These are phyloP conservation scores for Phrynocephalus vlangalii DNA, from an alignment of 2,797 vertebrate genomes.

Conservation along the genomic window DNA sequence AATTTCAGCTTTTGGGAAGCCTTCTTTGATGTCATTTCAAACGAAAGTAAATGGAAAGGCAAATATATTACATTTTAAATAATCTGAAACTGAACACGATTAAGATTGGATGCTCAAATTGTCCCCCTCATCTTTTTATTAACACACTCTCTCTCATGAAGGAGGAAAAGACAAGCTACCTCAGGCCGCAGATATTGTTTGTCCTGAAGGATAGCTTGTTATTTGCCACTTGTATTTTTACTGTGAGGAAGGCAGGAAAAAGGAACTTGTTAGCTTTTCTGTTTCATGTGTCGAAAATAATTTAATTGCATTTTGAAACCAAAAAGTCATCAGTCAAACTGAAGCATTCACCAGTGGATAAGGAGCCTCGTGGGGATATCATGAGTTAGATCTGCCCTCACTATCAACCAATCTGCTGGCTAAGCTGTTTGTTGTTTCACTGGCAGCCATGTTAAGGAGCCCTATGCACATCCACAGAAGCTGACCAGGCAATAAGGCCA, in stretches of 20 bases:
- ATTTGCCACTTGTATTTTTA: background rate
- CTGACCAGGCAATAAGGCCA: background rate
- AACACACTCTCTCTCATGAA: background rate
- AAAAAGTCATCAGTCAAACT: background rate
- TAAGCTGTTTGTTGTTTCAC: no score
- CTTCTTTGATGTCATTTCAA: slow-evolving; percentile 8
- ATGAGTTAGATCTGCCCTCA: no score
- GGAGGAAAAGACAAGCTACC: background rate
- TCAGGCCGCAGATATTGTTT: background rate
- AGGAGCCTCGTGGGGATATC: no score
- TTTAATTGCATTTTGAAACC: background rate
- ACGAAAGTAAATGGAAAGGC: background rate
- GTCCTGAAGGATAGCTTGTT: background rate
- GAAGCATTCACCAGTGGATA: background rate
- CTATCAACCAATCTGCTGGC: background rate
- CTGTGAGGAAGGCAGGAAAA: no score
- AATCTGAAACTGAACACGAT: background rate
- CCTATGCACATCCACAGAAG: background rate
- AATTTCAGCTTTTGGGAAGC: background rate
- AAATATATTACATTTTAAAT: background rate
- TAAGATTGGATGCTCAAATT: background rate
- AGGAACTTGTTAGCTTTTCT: no score
- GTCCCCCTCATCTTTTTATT: background rate
- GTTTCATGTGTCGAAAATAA: no score
- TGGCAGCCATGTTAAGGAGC: no score